Base-by-base conservation (phyloP, 2,888 invertebrate genomes). In the Microdon myrmicae region DNA sequence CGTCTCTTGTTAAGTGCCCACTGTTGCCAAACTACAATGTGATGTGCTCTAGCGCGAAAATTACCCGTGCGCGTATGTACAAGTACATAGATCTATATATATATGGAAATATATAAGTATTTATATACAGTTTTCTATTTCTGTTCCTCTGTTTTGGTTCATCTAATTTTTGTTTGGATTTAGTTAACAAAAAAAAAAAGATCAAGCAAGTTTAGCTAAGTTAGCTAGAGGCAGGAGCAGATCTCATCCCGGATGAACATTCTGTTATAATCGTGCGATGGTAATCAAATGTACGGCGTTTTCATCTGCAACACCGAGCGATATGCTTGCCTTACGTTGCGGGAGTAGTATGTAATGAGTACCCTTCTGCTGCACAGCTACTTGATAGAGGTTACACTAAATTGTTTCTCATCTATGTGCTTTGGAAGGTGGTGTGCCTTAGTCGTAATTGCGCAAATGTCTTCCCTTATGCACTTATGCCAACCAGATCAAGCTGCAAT, bases 211-310 rank as follows among this genome's bases (percentile, higher is more conserved):
- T 64, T 58, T 56, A 64, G 51, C 41, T 56, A 64, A 64, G 61
- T 64, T 3, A 12, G 25, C 35, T 37, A 64, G 32, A 53, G 47
- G 58, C 64, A 48, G 56, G 51, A 64, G 64, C 56, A 56, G 48
- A 60, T 37, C 53, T 54, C 60, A 53, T 60, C 54, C 54, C 23
- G 14, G 12, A 37, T 39, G 45, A 58, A 51, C 53, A 64, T 64
- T 53, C 58, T 53, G 58, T 56, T 49, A 58, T 64, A 64, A 64
- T 64, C 64, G 64, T 64, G 64, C 53, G 58, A 64, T 58, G 64
- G 64, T 56, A 64, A 58, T 58, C 64, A 64, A 64, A 64, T 58
- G 51, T 47, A 37, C 64, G 48, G 37, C 64, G 47, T 47, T 41
- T 58, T 58, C 58, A 43, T 58, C 51, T 29, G 16, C 44, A 20